Evolutionary conservation across 2,797 vertebrate genomes (phyloP).

Genomic region (Oreonectes daqikongensis): DNA sequence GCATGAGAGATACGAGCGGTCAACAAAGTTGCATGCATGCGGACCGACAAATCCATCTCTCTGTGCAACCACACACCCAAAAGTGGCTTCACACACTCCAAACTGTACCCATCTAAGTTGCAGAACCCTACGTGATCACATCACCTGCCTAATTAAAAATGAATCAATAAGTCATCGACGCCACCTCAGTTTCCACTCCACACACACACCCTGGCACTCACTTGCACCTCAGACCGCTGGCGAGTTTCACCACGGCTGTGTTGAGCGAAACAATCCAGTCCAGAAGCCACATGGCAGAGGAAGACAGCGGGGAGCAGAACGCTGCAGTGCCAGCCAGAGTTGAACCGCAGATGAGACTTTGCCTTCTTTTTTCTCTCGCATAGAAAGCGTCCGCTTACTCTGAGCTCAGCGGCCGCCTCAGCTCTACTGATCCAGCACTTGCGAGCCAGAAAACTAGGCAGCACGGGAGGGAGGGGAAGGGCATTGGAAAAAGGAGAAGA

Average conservation of each 20-base stretch:
- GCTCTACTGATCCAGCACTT: conserved; percentile 50
- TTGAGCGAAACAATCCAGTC: conserved; percentile 81
- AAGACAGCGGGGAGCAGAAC: conserved; percentile 29
- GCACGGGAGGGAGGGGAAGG: conserved; percentile 31
- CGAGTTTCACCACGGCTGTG: conserved; percentile 77
- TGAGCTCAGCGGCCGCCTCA: conserved; percentile 26
- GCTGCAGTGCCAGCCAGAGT: conserved; percentile 40
- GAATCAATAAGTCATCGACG: conserved; percentile 62
- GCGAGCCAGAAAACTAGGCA: conserved; percentile 55
- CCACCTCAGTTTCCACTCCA: neutral
- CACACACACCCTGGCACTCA: conserved; percentile 65
- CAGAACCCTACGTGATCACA: conserved; percentile 31
- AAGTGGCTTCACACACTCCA: conserved; percentile 3
- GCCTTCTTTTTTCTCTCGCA: conserved; percentile 29
- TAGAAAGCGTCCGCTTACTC: conserved; percentile 1
- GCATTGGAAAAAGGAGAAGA: conserved; percentile 21
- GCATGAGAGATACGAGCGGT: neutral
- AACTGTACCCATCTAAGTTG: neutral
- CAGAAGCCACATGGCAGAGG: conserved; percentile 76
- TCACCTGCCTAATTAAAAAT: conserved; percentile 62
- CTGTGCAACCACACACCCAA: neutral
- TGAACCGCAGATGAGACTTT: conserved; percentile 20
- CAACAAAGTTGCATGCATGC: conserved; percentile 1
- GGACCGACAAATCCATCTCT: neutral
- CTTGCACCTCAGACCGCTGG: conserved; percentile 76